These are phyloP conservation scores for Poeciliopsis occidentalis DNA, from an alignment of 2,113 vertebrate species.

Conservation along the genomic window DNA sequence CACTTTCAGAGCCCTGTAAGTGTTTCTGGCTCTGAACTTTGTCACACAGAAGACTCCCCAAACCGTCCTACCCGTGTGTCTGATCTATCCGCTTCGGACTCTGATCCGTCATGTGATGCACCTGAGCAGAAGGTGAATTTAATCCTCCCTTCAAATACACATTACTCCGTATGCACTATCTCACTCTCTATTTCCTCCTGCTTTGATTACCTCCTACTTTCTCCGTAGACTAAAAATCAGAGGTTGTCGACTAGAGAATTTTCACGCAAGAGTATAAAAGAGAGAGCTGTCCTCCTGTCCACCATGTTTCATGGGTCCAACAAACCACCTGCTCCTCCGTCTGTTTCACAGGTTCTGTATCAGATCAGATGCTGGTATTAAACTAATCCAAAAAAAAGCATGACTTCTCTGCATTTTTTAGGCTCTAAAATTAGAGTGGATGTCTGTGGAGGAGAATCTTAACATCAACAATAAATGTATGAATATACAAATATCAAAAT, in stretches of 20 bases:
- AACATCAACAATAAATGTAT: neutral
- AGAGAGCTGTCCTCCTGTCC: slow-evolving; percentile 88
- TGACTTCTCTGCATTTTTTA: neutral
- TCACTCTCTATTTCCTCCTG: neutral
- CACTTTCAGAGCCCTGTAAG: slow-evolving; percentile 4
- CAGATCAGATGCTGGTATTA: neutral
- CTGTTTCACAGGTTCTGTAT: slow-evolving; percentile 51
- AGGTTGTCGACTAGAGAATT: slow-evolving; percentile 85
- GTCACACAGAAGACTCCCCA: slow-evolving; percentile 30
- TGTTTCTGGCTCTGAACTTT: slow-evolving; percentile 35
- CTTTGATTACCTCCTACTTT: slow-evolving; percentile 22
- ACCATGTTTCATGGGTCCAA: slow-evolving; percentile 84
- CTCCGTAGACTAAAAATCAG: slow-evolving; percentile 83
- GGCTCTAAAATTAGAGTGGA: neutral
- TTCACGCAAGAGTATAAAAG: slow-evolving; percentile 90
- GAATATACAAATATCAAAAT: no score
- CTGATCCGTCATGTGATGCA: slow-evolving; percentile 82
- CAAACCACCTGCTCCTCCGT: slow-evolving; percentile 49
- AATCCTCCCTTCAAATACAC: neutral
- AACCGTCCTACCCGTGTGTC: slow-evolving; percentile 8
- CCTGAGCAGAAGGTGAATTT: slow-evolving; percentile 85
- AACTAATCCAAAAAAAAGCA: no score
- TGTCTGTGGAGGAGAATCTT: no score
- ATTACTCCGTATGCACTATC: neutral
- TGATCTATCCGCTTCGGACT: slow-evolving; percentile 56